Percentiles rank a stretch among this genome's conserved stretches.
These are phyloP conservation scores for Drosophila niveifrons DNA, from an alignment of 2,888 invertebrate species.

Conservation along the genomic window DNA sequence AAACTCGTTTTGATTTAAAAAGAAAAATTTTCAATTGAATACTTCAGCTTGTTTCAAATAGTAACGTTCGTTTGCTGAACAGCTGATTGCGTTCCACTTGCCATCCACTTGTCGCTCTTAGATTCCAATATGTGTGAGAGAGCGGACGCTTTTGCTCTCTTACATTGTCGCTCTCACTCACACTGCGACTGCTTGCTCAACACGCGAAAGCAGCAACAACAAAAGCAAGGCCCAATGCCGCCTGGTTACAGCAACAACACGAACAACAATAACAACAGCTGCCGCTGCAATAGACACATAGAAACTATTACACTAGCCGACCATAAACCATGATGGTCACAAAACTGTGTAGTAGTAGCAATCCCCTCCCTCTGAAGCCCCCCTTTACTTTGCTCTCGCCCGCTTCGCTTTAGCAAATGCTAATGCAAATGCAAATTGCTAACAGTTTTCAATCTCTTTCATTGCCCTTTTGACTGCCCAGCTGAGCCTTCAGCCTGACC, in stretches of 20 bases:
- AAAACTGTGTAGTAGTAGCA: constrained; percentile 38
- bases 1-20: constrained; percentile 21
- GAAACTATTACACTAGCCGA: constrained; percentile 73
- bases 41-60: neutral
- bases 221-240: constrained; percentile 65
- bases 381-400: neutral
- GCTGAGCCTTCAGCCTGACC: constrained; percentile 48
- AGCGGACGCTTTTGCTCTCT: constrained; percentile 14
- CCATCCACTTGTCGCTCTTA: constrained; percentile 42
- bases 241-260: constrained; percentile 56
- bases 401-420: constrained; percentile 7
- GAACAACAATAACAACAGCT: constrained; percentile 51
- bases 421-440: constrained; percentile 55
- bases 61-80: neutral
- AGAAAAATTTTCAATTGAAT: neutral
- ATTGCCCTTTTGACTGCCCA: constrained; percentile 37
- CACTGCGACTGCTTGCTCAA: constrained; percentile 47
- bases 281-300: constrained; percentile 51
- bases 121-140: constrained; percentile 23
- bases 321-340: constrained; percentile 76
- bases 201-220: constrained; percentile 36
- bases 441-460: constrained; percentile 55
- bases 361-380: constrained; percentile 3
- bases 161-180: constrained; percentile 7
- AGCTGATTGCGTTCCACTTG: constrained; percentile 21